Conservation (phyloP, 2,113 vertebrate species). For the Heterochromis multidens region DNA sequence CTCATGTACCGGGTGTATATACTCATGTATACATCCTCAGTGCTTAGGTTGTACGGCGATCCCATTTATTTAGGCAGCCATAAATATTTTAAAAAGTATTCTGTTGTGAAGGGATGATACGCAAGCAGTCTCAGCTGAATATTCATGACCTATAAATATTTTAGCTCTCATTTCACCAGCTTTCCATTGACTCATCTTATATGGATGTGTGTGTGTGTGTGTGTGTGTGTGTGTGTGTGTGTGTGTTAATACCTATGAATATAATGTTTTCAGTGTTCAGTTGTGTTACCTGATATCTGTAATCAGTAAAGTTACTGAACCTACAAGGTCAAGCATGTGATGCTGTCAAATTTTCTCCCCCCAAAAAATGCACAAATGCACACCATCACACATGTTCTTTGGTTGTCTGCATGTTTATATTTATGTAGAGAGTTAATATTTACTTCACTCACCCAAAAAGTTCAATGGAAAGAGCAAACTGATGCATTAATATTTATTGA, state of each 20-base stretch:
- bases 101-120: slow-evolving; percentile 53
- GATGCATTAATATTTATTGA: background rate
- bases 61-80: slow-evolving; percentile 59
- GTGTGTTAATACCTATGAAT: background rate
- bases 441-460: background rate
- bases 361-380: background rate
- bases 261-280: background rate
- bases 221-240: background rate
- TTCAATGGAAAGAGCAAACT: background rate
- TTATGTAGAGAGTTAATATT: background rate
- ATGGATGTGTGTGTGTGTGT: background rate
- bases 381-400: background rate
- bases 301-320: slow-evolving; percentile 35
- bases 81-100: slow-evolving; percentile 73
- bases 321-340: slow-evolving; percentile 12
- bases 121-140: slow-evolving; percentile 66
- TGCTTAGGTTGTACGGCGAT: slow-evolving; percentile 33
- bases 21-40: slow-evolving; percentile 15
- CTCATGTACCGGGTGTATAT: background rate
- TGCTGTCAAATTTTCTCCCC: background rate
- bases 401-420: background rate
- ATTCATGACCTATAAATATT: slow-evolving; percentile 76
- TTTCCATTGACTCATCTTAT: slow-evolving; percentile 40
- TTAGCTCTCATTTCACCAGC: slow-evolving; percentile 60
- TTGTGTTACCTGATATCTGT: slow-evolving; percentile 2